phyloP scores from a whole-genome alignment of 2,888 invertebrate species.

The Drosophila parthenogenetica region DNA sequence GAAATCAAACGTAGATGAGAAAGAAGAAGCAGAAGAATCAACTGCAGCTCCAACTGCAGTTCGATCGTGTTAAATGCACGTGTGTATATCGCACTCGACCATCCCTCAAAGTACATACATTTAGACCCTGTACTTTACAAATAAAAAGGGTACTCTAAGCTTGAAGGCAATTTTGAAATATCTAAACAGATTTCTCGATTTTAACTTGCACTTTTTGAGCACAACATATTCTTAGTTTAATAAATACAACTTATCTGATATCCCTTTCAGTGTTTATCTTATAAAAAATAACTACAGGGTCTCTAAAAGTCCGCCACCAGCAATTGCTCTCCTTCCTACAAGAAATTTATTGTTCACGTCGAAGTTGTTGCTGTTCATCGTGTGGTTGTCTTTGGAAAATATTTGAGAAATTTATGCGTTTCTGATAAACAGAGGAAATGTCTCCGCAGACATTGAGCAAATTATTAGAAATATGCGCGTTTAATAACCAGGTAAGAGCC shows the following conservation, averaged over 20 bases:
- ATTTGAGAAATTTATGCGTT: constrained; percentile 78
- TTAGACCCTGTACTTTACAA: background rate
- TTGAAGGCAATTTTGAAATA: background rate
- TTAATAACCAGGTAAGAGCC: constrained; percentile 66
- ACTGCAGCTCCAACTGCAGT: constrained; percentile 20
- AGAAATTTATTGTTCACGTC: constrained; percentile 34
- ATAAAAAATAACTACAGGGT: background rate
- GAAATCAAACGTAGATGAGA: constrained; percentile 68
- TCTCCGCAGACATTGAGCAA: constrained; percentile 62
- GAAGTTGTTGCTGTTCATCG: constrained; percentile 34
- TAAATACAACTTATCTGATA: too few species aligned
- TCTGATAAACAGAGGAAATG: constrained; percentile 78
- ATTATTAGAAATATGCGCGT: constrained; percentile 78
- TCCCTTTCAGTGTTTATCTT: too few species aligned
- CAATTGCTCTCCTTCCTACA: background rate
- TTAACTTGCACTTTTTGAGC: too few species aligned
- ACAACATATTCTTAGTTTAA: too few species aligned
- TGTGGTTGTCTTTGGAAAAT: constrained; percentile 58
- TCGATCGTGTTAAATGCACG: constrained; percentile 54
- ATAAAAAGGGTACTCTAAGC: background rate
- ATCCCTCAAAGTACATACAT: constrained; percentile 1
- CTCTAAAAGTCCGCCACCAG: background rate
- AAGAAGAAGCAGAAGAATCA: constrained; percentile 3
- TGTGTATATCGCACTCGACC: constrained; percentile 33
- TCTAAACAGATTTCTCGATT: too few species aligned